Evolutionary conservation across 2,113 vertebrate genomes (phyloP).

Genomic region (Ceratotherium simum): DNA sequence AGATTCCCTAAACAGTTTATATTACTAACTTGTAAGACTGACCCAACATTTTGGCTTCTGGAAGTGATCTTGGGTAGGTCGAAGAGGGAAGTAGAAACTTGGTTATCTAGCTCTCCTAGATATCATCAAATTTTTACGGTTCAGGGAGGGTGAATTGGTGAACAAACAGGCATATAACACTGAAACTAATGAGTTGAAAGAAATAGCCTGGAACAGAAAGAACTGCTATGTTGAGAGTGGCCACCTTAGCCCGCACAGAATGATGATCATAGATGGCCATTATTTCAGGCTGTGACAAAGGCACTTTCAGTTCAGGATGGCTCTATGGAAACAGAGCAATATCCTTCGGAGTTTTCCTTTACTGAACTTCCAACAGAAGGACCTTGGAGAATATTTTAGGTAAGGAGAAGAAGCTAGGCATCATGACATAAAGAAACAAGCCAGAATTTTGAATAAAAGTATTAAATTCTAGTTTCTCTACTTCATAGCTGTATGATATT

Average conservation of each 20-base stretch:
- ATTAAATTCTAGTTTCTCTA: neutral
- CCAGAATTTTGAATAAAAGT: neutral
- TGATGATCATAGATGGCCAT: neutral
- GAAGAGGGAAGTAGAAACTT: neutral
- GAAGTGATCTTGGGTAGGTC: neutral
- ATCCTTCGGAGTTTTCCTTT: neutral
- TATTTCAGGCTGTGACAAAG: neutral
- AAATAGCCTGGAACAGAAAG: neutral
- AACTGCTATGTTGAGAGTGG: neutral
- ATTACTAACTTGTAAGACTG: neutral
- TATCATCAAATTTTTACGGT: neutral
- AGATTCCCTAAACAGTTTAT: neutral
- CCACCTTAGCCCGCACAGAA: neutral
- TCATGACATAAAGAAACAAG: neutral
- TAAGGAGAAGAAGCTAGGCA: neutral
- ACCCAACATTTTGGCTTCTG: neutral
- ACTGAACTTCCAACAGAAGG: neutral
- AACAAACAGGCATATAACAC: neutral
- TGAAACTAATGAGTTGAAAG: slow-evolving; percentile 39
- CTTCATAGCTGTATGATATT: neutral
- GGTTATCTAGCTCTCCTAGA: neutral
- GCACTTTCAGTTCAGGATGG: neutral
- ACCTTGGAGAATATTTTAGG: slow-evolving; percentile 22
- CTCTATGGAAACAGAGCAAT: neutral
- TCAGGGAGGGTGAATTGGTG: slow-evolving; percentile 2